Conservation (phyloP, 2,113 vertebrate species). For the Apteryx mantelli region DNA sequence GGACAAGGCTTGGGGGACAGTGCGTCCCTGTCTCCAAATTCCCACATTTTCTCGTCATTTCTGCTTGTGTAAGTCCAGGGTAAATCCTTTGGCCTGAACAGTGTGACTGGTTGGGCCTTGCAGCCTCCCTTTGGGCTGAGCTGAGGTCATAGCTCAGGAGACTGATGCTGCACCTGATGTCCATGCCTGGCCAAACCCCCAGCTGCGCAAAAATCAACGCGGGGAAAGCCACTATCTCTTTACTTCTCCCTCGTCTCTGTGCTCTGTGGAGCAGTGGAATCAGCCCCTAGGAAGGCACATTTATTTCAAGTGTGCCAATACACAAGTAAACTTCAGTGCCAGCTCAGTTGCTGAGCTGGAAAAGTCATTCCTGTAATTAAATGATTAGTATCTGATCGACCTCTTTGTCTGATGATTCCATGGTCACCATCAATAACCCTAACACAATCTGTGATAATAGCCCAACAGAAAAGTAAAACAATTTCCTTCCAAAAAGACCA, state of each 20-base stretch:
- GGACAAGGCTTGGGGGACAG: not conserved
- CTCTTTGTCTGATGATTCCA: not conserved
- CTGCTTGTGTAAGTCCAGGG: not conserved
- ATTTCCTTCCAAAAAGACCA: constrained; percentile 3
- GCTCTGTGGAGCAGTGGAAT: not conserved
- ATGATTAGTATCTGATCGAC: not conserved
- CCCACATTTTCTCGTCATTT: not conserved
- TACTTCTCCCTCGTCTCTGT: not conserved
- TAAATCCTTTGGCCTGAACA: not conserved
- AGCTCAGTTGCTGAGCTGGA: not conserved
- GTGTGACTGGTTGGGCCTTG: not conserved
- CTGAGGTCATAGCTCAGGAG: not conserved
- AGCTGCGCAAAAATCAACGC: not conserved
- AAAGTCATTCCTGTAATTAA: constrained; percentile 1
- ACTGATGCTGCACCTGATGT: not conserved
- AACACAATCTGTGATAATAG: not conserved
- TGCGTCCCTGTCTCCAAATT: not conserved
- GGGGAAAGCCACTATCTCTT: not conserved
- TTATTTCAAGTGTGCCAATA: not conserved
- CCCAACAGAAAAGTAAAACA: not conserved
- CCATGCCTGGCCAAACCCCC: not conserved
- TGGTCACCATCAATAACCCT: not conserved
- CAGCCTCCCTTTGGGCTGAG: not conserved
- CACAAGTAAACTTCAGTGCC: not conserved
- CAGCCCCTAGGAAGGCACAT: not conserved